Conservation (phyloP, 2,888 invertebrate genomes). For the Drosophila nigricruria region DNA sequence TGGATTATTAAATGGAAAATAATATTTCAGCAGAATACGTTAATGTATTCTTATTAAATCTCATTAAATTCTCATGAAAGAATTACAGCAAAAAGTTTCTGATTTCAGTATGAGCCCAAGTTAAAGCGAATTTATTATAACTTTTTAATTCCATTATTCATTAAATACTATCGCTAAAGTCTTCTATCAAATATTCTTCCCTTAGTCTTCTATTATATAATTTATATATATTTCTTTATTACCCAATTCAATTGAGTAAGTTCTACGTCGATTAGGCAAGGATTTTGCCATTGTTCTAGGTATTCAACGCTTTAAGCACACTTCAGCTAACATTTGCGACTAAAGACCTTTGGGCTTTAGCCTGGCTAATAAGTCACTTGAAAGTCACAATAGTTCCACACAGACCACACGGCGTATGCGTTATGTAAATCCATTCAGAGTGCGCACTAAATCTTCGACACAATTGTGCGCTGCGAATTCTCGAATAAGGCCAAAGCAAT, state of each 20-base stretch:
- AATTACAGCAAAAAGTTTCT: not conserved
- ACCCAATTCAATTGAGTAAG: not conserved
- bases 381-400: constrained; percentile 8
- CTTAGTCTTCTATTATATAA: not conserved
- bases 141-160: not conserved
- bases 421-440: constrained; percentile 37
- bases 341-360: constrained; percentile 2
- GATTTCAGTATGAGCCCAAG: too few species aligned
- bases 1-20: too few species aligned
- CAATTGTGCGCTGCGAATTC: constrained; percentile 7
- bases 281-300: not conserved
- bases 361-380: constrained; percentile 16
- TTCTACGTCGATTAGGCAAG: not conserved
- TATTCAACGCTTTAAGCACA: not conserved
- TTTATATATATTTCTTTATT: not conserved
- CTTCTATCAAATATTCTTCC: not conserved
- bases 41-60: not conserved
- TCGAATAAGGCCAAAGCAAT: constrained; percentile 17
- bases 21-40: not conserved
- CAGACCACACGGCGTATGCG: constrained; percentile 37
- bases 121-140: not conserved
- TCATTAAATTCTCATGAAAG: too few species aligned
- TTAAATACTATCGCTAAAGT: not conserved
- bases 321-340: not conserved
- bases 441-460: constrained; percentile 17